Conservation (phyloP, 2,888 invertebrate species). For the Cheilosia vulpina region DNA sequence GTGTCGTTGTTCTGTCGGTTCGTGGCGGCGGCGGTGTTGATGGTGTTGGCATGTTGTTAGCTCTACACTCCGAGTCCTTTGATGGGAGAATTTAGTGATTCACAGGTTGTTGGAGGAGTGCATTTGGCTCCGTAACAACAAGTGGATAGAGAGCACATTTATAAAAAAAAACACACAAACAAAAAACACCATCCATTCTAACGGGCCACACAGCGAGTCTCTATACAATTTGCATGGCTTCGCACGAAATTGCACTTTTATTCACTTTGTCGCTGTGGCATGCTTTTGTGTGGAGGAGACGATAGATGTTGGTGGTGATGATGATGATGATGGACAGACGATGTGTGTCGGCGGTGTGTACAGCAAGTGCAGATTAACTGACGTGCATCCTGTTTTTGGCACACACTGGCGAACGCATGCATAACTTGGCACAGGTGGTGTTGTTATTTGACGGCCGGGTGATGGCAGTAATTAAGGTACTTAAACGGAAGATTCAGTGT, state of each 20-base stretch:
- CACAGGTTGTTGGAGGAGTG: constrained; percentile 65
- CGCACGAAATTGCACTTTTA: constrained; percentile 72
- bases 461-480: constrained; percentile 73
- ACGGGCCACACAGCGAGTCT: constrained; percentile 20
- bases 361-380: constrained; percentile 68
- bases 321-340: constrained; percentile 68
- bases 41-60: constrained; percentile 68
- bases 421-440: constrained; percentile 66
- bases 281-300: constrained; percentile 56
- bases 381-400: constrained; percentile 73
- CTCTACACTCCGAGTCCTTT: constrained; percentile 64
- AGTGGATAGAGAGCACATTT: background rate
- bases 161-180: constrained; percentile 6
- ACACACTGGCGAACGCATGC: constrained; percentile 40
- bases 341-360: constrained; percentile 55
- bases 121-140: constrained; percentile 48
- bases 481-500: constrained; percentile 45
- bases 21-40: constrained; percentile 34
- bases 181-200: constrained; percentile 23
- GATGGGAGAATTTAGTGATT: constrained; percentile 69
- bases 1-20: constrained; percentile 34
- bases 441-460: constrained; percentile 63
- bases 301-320: constrained; percentile 36
- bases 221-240: constrained; percentile 71
- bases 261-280: constrained; percentile 71